A percentile compares a stretch with the other conserved stretches of the same genome.
Conservation (phyloP, 2,113 vertebrate genomes). For the Polypterus senegalus region DNA sequence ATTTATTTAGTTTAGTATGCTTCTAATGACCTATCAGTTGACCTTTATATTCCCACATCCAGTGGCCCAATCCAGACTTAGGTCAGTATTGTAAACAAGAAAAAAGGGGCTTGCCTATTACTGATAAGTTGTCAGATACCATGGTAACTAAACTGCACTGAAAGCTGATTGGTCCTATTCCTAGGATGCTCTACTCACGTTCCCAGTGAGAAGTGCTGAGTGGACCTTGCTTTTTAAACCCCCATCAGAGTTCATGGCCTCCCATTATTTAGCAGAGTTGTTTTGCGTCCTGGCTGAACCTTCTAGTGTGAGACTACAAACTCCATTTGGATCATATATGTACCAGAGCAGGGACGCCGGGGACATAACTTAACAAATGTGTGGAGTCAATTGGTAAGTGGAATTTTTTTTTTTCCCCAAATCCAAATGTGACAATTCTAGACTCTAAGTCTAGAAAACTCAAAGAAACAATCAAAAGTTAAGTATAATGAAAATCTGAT, state of each 20-base stretch:
- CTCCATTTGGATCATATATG: slow-evolving; percentile 44
- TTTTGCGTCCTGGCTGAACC: slow-evolving; percentile 47
- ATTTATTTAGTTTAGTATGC: too few species aligned
- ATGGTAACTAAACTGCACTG: slow-evolving; percentile 29
- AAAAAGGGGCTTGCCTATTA: slow-evolving; percentile 1
- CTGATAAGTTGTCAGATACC: slow-evolving; percentile 13
- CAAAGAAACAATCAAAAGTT: too few species aligned
- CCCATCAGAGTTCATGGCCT: slow-evolving; percentile 29
- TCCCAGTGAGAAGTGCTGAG: slow-evolving; percentile 53
- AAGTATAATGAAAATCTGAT: too few species aligned
- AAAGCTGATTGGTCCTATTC: slow-evolving; percentile 33
- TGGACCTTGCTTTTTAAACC: slow-evolving; percentile 42
- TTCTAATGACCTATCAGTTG: too few species aligned
- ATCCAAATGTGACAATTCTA: slow-evolving; percentile 1
- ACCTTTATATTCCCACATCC: too few species aligned
- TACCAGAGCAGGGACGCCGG: slow-evolving; percentile 36
- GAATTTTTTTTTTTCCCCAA: too few species aligned
- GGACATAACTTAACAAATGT: slow-evolving; percentile 61
- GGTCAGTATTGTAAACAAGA: background rate
- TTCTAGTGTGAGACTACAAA: slow-evolving; percentile 42
- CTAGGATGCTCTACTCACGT: slow-evolving; percentile 20
- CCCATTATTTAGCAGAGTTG: slow-evolving; percentile 43
- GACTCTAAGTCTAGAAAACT: too few species aligned
- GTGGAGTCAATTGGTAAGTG: slow-evolving; percentile 64
- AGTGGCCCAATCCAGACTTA: too few species aligned